A percentile compares a stretch with the other conserved stretches of the same genome.
Evolutionary conservation across 2,113 vertebrate genomes (phyloP).

Genomic region (Gambusia holbrooki): DNA sequence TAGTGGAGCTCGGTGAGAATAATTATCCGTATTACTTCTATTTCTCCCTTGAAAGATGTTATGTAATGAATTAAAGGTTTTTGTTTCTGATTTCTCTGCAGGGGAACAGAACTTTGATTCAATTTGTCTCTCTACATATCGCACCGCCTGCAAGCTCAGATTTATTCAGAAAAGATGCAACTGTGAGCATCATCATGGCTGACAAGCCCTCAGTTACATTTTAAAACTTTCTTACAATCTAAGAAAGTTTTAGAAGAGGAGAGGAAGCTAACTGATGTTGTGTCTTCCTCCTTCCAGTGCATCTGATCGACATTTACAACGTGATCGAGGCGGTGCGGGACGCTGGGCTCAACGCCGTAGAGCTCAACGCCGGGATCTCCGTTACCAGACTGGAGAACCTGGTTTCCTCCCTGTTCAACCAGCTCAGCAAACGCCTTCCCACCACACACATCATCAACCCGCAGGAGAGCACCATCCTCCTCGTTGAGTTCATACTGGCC

Average conservation of each 20-base stretch:
- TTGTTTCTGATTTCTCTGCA: constrained; percentile 51
- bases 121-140: constrained; percentile 92
- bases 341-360: constrained; percentile 90
- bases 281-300: constrained; percentile 77
- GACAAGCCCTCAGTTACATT: too few relatives aligned
- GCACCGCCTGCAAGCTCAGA: constrained; percentile 94
- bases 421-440: constrained; percentile 92
- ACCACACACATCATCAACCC: constrained; percentile 91
- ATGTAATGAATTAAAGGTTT: background rate
- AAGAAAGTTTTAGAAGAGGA: background rate
- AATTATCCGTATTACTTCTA: constrained; percentile 37
- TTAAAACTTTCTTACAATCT: background rate
- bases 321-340: constrained; percentile 96
- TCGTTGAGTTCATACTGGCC: constrained; percentile 90
- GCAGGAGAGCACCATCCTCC: constrained; percentile 87
- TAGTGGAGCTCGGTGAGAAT: constrained; percentile 92
- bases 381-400: constrained; percentile 91
- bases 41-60: background rate
- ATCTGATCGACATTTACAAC: constrained; percentile 94
- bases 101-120: constrained; percentile 92
- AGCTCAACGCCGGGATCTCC: constrained; percentile 84
- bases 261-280: background rate
- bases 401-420: constrained; percentile 92
- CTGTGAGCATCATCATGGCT: constrained; percentile 81
- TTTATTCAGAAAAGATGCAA: constrained; percentile 96